Evolutionary conservation across 2,797 vertebrate genomes (phyloP), one percentile per base, ranked within the genome.

Genomic region (Ambastaia sidthimunki): DNA sequence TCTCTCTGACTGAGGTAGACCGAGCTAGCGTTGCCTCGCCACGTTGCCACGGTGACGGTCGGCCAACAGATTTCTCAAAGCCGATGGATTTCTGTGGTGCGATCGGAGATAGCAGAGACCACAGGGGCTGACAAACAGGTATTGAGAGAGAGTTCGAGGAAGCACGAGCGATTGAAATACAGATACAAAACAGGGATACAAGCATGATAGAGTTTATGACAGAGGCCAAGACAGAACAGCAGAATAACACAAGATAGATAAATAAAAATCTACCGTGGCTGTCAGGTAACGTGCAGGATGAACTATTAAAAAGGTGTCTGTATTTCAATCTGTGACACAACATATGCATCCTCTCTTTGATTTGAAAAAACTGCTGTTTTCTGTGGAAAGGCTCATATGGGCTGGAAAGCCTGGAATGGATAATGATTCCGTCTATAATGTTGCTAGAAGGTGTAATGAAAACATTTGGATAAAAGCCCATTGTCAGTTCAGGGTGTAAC

Each of bases 41-140:
- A 72, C 37, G 86, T 87, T 85, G 68, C 86, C 82, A 86, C 60
- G 67, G 84, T 77, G 79, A 85, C 81, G 76, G 67, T 60, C 48
- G 73, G 70, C 71, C 74, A 78, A 70, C 71, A 78, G 76, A 70
- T 80, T 85, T 70, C 74, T 76, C 15, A 44, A 62, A 65, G 57
- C 76, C 3, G 67, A 73, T 50, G 76, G 67, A 71, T 80, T 76
- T 76, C 69, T 54, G 60, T 55, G 69, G 67, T 19, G 57, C 34
- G 60, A 72, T 77, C 15, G 78, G 76, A 84, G 59, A 74, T 23
- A 71, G 70, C 50, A 25, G 80, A 66, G 57, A 68, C 48, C 69
- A 19, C 44, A 28, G 44, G 48, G 57, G 28, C 60, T 12, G 6
- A 44, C 72, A 44, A 25, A 66, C 18, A 78, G 75, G 37, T 57